These are phyloP conservation scores for Lagenorhynchus albirostris DNA, from an alignment of 2,113 vertebrate genomes.

Conservation along the genomic window DNA sequence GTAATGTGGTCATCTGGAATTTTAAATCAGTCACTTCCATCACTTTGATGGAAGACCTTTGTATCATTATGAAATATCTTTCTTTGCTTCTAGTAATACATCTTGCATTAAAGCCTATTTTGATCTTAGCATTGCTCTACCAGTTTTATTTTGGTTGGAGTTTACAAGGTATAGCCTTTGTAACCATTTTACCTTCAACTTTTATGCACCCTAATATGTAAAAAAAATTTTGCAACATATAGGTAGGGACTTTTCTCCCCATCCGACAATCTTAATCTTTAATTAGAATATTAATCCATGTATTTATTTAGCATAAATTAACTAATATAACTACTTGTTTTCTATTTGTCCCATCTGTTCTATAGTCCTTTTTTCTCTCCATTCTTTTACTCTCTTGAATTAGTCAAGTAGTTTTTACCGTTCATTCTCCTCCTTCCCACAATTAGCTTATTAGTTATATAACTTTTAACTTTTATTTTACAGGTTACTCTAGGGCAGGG, in stretches of 20 bases:
- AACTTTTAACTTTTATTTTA: background rate
- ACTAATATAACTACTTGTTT: background rate
- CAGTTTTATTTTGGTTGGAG: background rate
- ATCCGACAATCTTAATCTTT: background rate
- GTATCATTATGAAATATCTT: background rate
- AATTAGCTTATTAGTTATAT: background rate
- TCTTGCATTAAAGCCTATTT: background rate
- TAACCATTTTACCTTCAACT: background rate
- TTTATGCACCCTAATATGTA: background rate
- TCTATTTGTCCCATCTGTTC: background rate
- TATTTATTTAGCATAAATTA: background rate
- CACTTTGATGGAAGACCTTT: background rate
- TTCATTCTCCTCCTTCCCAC: background rate
- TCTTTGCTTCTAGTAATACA: background rate
- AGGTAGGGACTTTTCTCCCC: background rate
- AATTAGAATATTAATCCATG: background rate
- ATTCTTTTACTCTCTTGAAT: background rate
- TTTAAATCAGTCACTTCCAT: conserved; percentile 15
- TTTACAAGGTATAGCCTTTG: background rate
- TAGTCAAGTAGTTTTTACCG: background rate
- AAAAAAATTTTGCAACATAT: background rate
- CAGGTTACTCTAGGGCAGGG: background rate
- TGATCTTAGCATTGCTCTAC: background rate
- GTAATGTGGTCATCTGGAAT: background rate
- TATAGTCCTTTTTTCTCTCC: background rate